phyloP scores from a whole-genome alignment of 2,113 vertebrate genomes.

The Etia nguti region DNA sequence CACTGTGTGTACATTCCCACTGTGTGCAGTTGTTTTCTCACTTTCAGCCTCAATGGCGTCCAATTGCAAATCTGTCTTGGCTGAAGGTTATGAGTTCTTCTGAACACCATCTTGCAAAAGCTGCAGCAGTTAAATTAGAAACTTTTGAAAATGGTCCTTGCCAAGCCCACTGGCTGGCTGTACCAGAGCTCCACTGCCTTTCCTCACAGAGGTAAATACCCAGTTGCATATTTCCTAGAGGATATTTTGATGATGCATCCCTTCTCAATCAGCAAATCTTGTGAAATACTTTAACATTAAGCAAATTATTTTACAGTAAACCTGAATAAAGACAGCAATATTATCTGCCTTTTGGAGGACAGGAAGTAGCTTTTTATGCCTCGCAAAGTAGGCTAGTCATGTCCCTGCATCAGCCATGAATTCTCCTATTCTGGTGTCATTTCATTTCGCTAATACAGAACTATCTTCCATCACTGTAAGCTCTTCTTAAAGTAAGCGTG shows the following conservation, averaged over 20 bases:
- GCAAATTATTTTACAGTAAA: background rate
- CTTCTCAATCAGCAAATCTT: constrained; percentile 1
- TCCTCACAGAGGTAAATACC: constrained; percentile 15
- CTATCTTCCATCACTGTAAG: background rate
- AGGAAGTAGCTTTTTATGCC: background rate
- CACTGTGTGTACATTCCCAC: background rate
- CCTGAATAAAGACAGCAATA: background rate
- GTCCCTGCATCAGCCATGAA: background rate
- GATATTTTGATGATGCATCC: background rate
- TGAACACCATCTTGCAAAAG: constrained; percentile 1
- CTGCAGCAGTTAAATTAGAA: constrained; percentile 32
- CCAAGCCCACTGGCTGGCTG: constrained; percentile 42
- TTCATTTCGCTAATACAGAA: background rate
- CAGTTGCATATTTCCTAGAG: background rate
- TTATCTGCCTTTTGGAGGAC: background rate
- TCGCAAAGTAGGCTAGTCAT: background rate
- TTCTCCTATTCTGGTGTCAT: background rate
- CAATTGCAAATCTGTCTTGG: constrained; percentile 17
- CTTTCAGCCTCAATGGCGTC: constrained; percentile 11
- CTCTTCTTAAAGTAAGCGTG: background rate
- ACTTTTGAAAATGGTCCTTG: constrained; percentile 43
- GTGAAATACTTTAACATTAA: constrained; percentile 2
- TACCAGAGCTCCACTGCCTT: background rate
- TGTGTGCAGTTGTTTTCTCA: constrained; percentile 5
- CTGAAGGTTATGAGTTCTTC: constrained; percentile 22